Evolutionary conservation across 1,140 invertebrate species (phyloP).

Genomic region (Idris sp.): DNA sequence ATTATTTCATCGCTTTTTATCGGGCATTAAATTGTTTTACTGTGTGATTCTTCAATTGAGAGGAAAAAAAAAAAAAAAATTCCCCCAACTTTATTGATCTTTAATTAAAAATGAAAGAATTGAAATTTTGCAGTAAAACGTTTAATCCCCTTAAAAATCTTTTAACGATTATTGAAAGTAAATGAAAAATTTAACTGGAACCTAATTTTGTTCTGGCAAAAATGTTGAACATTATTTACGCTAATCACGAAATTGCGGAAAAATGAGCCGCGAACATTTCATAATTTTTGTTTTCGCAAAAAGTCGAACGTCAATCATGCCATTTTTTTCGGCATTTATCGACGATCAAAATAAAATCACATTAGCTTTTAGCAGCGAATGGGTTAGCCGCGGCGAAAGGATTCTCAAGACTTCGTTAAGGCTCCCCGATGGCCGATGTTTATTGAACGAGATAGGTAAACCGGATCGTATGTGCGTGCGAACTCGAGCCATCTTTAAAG

Average conservation of each 20-base stretch:
- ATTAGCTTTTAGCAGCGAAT: constrained; percentile 39
- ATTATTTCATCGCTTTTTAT: too few species aligned
- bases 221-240: too few species aligned
- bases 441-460: constrained; percentile 77
- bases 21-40: too few species aligned
- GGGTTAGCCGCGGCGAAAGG: constrained; percentile 46
- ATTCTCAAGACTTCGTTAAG: constrained; percentile 57
- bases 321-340: constrained; percentile 34
- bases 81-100: too few species aligned
- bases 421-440: constrained; percentile 68
- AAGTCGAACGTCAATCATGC: constrained; percentile 34
- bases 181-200: neutral
- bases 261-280: too few species aligned
- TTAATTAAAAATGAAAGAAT: too few species aligned
- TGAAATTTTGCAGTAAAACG: too few species aligned
- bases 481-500: constrained; percentile 66
- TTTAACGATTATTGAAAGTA: constrained; percentile 5
- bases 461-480: constrained; percentile 70
- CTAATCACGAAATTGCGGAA: constrained; percentile 27
- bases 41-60: too few species aligned
- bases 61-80: too few species aligned
- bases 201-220: too few species aligned
- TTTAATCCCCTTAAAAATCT: too few species aligned
- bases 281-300: too few species aligned
- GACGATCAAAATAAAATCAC: constrained; percentile 46